These are phyloP conservation scores for Formica exsecta DNA, from an alignment of 1,140 invertebrate species.

Conservation along the genomic window DNA sequence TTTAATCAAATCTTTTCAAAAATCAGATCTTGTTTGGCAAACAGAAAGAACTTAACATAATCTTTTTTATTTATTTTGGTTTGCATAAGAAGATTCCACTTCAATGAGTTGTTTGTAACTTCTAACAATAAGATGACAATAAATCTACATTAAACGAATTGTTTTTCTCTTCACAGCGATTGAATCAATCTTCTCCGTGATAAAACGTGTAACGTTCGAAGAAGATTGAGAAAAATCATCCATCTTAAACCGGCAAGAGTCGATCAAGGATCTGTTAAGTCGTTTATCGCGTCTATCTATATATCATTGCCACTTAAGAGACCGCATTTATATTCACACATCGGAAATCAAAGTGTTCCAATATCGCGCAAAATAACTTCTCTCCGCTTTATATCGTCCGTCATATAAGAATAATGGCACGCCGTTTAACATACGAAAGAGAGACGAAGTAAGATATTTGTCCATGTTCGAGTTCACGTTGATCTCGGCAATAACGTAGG, in stretches of 20 bases:
- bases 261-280: constrained; percentile 3
- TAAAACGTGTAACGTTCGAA: neutral
- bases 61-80: neutral
- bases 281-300: constrained; percentile 17
- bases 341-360: neutral
- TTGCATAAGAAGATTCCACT: neutral
- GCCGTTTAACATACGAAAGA: constrained; percentile 40
- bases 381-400: constrained; percentile 11
- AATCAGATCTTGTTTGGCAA: neutral
- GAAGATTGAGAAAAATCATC: constrained; percentile 15
- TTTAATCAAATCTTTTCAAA: neutral
- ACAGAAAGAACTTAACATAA: neutral
- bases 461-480: constrained; percentile 40
- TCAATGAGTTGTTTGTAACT: neutral
- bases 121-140: neutral
- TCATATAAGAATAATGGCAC: neutral
- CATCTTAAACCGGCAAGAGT: neutral
- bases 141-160: neutral
- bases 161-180: neutral
- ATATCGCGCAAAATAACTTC: constrained; percentile 16
- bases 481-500: constrained; percentile 48
- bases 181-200: constrained; percentile 2
- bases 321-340: constrained; percentile 6
- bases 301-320: constrained; percentile 7
- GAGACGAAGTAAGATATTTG: constrained; percentile 59